These are phyloP conservation scores for Erebia epiphron DNA, from an alignment of 2,888 invertebrate genomes.

Conservation along the genomic window DNA sequence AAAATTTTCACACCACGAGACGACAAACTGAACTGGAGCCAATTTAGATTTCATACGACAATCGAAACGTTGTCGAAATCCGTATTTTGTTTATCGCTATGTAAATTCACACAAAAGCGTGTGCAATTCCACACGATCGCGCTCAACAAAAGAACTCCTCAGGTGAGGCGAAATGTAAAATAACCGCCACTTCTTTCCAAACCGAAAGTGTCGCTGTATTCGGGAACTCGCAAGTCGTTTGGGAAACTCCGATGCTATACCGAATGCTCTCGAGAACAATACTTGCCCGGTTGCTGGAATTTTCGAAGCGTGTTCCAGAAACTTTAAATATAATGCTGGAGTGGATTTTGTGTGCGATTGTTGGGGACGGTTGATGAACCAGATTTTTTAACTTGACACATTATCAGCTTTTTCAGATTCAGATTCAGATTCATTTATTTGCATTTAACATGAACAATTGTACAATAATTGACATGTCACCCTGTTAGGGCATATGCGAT, in stretches of 20 bases:
- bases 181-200: conserved; percentile 41
- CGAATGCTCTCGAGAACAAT: conserved; percentile 43
- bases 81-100: conserved; percentile 21
- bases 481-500: no score
- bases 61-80: conserved; percentile 15
- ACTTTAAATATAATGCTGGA: conserved; percentile 39
- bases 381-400: neutral
- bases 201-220: conserved; percentile 44
- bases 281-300: conserved; percentile 36
- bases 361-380: conserved; percentile 7
- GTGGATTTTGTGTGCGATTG: conserved; percentile 38
- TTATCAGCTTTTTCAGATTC: no score
- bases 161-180: conserved; percentile 41
- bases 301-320: conserved; percentile 37
- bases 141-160: conserved; percentile 30
- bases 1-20: conserved; percentile 7
- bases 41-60: conserved; percentile 20
- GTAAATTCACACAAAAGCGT: conserved; percentile 28
- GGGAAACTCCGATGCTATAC: conserved; percentile 43
- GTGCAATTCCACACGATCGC: conserved; percentile 30
- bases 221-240: conserved; percentile 45
- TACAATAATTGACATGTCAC: no score
- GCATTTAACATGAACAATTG: no score
- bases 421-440: no score
- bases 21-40: conserved; percentile 14